These are phyloP conservation scores for Hipparchia semele DNA, from an alignment of 2,888 invertebrate species.

Conservation along the genomic window DNA sequence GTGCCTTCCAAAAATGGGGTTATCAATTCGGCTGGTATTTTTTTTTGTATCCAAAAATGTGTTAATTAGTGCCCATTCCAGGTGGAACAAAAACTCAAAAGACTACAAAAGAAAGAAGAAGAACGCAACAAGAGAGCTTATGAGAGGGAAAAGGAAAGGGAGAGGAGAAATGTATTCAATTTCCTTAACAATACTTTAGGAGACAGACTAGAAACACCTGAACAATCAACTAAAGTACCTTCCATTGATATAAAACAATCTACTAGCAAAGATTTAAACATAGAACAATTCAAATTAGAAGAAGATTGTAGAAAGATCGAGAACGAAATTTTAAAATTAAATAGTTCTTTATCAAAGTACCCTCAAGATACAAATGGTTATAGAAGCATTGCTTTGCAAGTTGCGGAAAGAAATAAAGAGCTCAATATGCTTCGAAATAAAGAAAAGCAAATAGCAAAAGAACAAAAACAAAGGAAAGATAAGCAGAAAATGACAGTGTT, in stretches of 20 bases:
- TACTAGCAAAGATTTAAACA: slow-evolving; percentile 86
- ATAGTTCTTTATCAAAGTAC: slow-evolving; percentile 85
- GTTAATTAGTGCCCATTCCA: slow-evolving; percentile 39
- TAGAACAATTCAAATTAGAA: slow-evolving; percentile 87
- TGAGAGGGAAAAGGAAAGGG: slow-evolving; percentile 83
- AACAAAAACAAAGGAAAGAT: slow-evolving; percentile 88
- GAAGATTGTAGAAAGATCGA: slow-evolving; percentile 88
- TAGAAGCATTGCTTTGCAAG: slow-evolving; percentile 83
- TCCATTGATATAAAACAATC: slow-evolving; percentile 73
- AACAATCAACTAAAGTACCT: slow-evolving; percentile 41
- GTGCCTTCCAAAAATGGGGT: no score
- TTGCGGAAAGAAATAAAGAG: slow-evolving; percentile 84
- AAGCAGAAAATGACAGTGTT: slow-evolving; percentile 90
- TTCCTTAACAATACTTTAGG: slow-evolving; percentile 88
- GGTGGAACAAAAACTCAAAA: slow-evolving; percentile 86
- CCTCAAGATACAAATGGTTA: slow-evolving; percentile 83
- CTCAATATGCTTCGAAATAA: slow-evolving; percentile 82
- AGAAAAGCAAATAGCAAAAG: slow-evolving; percentile 85
- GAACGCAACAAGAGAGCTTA: slow-evolving; percentile 85
- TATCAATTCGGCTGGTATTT: no score
- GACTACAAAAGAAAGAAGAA: slow-evolving; percentile 85
- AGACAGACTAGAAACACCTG: slow-evolving; percentile 53
- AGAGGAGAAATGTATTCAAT: slow-evolving; percentile 87
- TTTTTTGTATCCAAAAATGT: no score
- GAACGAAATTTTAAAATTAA: slow-evolving; percentile 85